Evolutionary conservation across 2,113 vertebrate genomes (phyloP).

Genomic region (Peucedramus taeniatus): DNA sequence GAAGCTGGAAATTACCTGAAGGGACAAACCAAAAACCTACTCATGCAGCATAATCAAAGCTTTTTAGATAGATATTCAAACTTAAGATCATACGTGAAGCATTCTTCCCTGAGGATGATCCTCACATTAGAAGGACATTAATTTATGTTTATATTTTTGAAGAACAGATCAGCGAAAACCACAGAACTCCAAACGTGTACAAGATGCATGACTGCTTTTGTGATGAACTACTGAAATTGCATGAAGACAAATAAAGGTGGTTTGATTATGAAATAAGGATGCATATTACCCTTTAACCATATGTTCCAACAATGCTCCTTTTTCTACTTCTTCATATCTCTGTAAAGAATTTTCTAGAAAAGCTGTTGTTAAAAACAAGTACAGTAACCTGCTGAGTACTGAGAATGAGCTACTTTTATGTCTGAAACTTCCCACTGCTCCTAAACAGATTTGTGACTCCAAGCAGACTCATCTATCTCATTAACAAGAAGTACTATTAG

Average conservation of each 20-base stretch:
- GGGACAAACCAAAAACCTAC: background rate
- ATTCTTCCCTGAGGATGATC: background rate
- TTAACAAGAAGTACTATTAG: conserved; percentile 43
- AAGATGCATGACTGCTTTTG: background rate
- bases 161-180: background rate
- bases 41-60: background rate
- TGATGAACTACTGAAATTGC: background rate
- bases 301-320: background rate
- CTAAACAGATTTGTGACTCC: conserved; percentile 39
- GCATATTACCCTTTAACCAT: background rate
- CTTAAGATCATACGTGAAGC: background rate
- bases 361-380: conserved; percentile 35
- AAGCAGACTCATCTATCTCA: conserved; percentile 48
- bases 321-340: background rate
- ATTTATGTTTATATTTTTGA: background rate
- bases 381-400: conserved; percentile 41
- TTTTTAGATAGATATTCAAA: background rate
- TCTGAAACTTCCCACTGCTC: conserved; percentile 48
- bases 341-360: conserved; percentile 10
- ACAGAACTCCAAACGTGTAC: background rate
- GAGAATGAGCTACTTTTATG: conserved; percentile 49
- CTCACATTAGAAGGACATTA: background rate
- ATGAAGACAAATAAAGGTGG: background rate
- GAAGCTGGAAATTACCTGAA: background rate
- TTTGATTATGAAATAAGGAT: background rate